Evolutionary conservation across 2,113 vertebrate genomes (phyloP), one percentile per base, ranked within the genome.

Genomic region (Otocyon megalotis): DNA sequence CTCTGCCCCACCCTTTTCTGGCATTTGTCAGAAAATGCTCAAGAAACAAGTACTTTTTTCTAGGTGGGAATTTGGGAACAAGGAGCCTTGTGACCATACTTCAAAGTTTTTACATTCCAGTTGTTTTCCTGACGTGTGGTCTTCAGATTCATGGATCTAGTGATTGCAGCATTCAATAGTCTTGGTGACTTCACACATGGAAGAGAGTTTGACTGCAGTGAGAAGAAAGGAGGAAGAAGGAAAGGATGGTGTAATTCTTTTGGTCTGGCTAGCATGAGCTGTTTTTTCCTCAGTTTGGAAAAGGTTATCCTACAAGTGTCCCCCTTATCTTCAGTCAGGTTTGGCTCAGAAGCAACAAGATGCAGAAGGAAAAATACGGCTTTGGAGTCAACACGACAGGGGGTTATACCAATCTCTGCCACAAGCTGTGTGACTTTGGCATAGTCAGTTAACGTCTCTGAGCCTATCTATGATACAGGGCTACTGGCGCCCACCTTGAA

Each of bases 31-130:
- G n/a, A 24, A 71, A 91, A 43, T 62, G 35, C 22, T 77, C 22
- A 83, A 93, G 76, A 91, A 82, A 83, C 62, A 94, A 65, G 43
- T 71, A 71, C 28, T 88, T 93, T 88, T 93, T 96, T 92, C 88
- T 83, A 72, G 69, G 28, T 79, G 62, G 43, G 56, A 79, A 63
- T 62, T 32, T 89, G 79, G 12, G 24, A 85, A 77, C 48, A 85
- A 90, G 63, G 56, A 26, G 48, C 20, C 35, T 4, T 85, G 32
- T 28, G 22, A 53, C 22, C 43, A 76, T 53, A 69, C 50, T 76
- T 69, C 63, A 60, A 81, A 67, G 80, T 69, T 81, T 92, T 77
- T 71, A 54, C 28, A 43, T 86, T 76, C 30, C 28, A 32, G 15
- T n/a, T 87, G 32, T 94, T 69, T 48, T 76, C 81, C n/a, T 65